A percentile compares a stretch with the other conserved stretches of the same genome.
phyloP scores from a whole-genome alignment of 2,797 vertebrate genomes.

The Pipistrellus pipistrellus region DNA sequence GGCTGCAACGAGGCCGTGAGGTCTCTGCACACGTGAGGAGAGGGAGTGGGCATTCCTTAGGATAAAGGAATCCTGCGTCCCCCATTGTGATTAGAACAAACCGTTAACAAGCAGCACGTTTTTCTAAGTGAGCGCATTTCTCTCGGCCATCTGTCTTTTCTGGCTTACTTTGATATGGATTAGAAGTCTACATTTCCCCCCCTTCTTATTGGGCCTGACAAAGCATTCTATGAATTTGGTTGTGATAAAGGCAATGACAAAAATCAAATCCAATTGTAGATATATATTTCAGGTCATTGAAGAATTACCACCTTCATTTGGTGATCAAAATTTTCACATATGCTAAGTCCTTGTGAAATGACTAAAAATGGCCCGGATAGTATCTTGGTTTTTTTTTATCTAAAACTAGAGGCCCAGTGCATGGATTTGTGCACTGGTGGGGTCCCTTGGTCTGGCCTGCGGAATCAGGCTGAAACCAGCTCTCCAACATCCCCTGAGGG shows the following conservation, averaged over 20 bases:
- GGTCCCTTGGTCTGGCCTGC: too few relatives aligned
- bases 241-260: background rate
- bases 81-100: background rate
- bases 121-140: slow-evolving; percentile 3
- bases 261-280: background rate
- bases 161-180: background rate
- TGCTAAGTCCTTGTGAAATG: background rate
- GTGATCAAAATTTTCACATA: background rate
- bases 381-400: background rate
- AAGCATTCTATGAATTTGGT: background rate
- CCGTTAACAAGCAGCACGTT: background rate
- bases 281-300: background rate
- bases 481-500: too few relatives aligned
- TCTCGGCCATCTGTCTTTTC: background rate
- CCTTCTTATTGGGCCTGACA: background rate
- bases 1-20: background rate
- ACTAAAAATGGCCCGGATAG: background rate
- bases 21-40: slow-evolving; percentile 3
- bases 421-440: too few relatives aligned
- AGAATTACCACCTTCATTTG: background rate
- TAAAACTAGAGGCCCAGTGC: background rate
- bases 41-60: background rate
- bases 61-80: background rate
- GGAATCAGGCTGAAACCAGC: too few relatives aligned
- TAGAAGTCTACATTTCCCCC: background rate